Evolutionary conservation across 2,113 vertebrate species (phyloP), one percentile per base, ranked within the genome.

Genomic region (Diphyllodes magnificus): DNA sequence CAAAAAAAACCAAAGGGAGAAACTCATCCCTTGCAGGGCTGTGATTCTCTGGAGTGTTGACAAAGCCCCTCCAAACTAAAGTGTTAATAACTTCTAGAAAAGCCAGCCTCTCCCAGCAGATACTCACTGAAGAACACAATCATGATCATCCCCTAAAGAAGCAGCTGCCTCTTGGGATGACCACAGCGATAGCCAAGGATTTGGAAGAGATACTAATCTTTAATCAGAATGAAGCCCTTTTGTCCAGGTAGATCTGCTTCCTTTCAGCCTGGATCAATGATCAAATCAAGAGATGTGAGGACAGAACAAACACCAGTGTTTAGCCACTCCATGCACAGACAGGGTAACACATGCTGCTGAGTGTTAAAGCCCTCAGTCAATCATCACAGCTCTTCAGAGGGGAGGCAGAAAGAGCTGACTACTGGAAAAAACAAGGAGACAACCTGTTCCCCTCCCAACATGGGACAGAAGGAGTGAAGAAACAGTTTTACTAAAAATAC

Each of bases 401-500:
- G 47, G 82, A 70, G 40, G 39, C 31, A 91, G 19, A 78, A 88
- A 91, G 80, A 86, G 72, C 51, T 86, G 86, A 95, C 83, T 63
- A 35, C 68, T n/a, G 64, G 59, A 78, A 96, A 92, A 90, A 93
- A 17, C 69, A 70, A 73, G 45, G 37, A 86, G 83, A 72, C 54
- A 75, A 40, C 86, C 91, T 92, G 59, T 35, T 69, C n/a, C 33
- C 15, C 33, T n/a, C 16, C 5, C 37, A 85, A 35, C 72, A 40
- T 2, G 12, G 66, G 60, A 82, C 51, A 64, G 68, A 21, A 91
- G 84, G 47, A 86, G 37, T 19, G 65, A 88, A 96, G 86, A 95
- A 94, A 86, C 22, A 22, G 69, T 82, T 96, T 94, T 84, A 84
- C 94, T 96, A 95, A 95, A 94, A 96, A 94, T 94, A 96, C 9